Evolutionary conservation across 2,113 vertebrate genomes (phyloP).

Genomic region (Albula goreensis): DNA sequence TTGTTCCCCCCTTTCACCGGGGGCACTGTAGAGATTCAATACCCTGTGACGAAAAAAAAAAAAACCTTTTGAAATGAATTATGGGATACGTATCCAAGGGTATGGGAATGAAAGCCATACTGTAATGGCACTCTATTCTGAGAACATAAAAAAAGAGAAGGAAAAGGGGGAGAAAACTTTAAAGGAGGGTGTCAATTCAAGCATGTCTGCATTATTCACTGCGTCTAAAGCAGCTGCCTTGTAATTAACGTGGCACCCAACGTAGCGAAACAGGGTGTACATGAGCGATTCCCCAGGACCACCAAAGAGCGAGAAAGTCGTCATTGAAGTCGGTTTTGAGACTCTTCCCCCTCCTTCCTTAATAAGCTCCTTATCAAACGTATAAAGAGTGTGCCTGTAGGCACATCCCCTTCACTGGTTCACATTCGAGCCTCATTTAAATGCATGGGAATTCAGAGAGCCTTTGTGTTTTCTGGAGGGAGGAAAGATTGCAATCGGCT

Average conservation of each 20-base stretch:
- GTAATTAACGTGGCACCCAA: conserved; percentile 1
- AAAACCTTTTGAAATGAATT: neutral
- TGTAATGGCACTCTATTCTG: neutral
- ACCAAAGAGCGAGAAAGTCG: neutral
- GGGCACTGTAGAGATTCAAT: neutral
- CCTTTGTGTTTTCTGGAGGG: neutral
- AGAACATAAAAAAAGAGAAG: neutral
- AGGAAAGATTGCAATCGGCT: neutral
- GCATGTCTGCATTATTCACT: neutral
- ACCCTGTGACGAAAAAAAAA: neutral
- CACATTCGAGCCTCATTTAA: neutral
- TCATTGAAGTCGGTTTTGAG: neutral
- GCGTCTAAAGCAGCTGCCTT: neutral
- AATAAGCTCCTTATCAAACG: neutral
- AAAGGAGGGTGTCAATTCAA: conserved; percentile 6
- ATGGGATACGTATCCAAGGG: neutral
- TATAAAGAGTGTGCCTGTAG: neutral
- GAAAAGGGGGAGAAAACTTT: neutral
- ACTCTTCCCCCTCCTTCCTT: neutral
- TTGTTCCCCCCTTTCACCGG: neutral
- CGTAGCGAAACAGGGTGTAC: neutral
- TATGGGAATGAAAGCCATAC: neutral
- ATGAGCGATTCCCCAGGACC: conserved; percentile 15
- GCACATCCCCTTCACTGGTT: neutral
- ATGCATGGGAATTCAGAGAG: neutral